Conservation (phyloP, 2,797 vertebrate species). For the Allobates femoralis region DNA sequence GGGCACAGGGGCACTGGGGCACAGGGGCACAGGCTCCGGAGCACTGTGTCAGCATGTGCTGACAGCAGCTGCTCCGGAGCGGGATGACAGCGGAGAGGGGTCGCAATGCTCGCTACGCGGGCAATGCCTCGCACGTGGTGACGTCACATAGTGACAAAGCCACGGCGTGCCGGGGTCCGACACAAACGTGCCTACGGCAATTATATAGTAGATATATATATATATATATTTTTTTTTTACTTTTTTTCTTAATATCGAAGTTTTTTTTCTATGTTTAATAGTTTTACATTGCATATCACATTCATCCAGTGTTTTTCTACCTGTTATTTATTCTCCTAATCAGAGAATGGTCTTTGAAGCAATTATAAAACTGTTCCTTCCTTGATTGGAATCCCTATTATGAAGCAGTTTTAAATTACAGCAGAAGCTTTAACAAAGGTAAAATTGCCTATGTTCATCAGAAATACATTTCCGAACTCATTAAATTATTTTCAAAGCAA, state of each 20-base stretch:
- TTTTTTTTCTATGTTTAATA: neutral
- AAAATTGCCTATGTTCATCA: conserved; percentile 25
- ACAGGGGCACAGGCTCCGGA: no score
- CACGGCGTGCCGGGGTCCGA: no score
- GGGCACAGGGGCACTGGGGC: no score
- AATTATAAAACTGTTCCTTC: neutral
- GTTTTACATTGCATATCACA: neutral
- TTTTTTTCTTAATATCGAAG: neutral
- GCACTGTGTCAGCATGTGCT: no score
- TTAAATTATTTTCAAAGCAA: conserved; percentile 18
- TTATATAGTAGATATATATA: no score
- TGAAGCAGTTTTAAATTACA: conserved; percentile 4
- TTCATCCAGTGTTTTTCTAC: neutral
- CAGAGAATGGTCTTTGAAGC: neutral
- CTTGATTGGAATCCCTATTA: neutral
- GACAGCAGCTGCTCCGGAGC: no score
- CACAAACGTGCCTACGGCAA: no score
- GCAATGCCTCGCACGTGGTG: no score
- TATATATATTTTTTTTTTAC: neutral
- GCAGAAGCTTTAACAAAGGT: neutral
- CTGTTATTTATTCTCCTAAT: neutral
- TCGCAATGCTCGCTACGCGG: no score
- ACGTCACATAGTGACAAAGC: no score
- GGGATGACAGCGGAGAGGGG: no score
- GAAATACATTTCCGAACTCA: neutral